Evolutionary conservation across 2,888 invertebrate genomes (phyloP).

Genomic region (Cataglyphis cursor): DNA sequence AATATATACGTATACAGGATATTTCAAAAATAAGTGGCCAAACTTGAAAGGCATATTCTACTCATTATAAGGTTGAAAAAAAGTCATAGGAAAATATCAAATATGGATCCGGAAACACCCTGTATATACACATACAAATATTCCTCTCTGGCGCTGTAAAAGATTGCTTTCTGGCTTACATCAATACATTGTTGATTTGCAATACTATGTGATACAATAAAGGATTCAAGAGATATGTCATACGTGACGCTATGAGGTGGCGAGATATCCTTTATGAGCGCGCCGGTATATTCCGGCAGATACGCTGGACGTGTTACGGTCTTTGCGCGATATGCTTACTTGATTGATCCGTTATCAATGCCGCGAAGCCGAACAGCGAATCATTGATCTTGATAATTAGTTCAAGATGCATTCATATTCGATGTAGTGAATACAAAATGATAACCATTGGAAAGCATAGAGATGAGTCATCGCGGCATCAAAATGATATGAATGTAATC

Average conservation of each 20-base stretch:
- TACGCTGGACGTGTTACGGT: slow-evolving; percentile 2
- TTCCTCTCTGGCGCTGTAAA: background rate
- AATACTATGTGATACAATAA: background rate
- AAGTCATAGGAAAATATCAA: too few species aligned
- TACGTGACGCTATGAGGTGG: slow-evolving; percentile 34
- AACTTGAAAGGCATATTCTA: too few species aligned
- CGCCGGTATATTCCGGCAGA: background rate
- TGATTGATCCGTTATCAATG: slow-evolving; percentile 42
- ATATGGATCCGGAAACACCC: too few species aligned
- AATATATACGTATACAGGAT: too few species aligned
- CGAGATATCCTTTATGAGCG: slow-evolving; percentile 36
- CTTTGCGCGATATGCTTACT: slow-evolving; percentile 17
- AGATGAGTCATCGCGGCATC: background rate
- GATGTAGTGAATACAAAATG: background rate
- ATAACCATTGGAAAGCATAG: background rate
- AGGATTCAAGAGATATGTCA: slow-evolving; percentile 22
- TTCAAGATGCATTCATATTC: slow-evolving; percentile 40
- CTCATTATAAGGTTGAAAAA: too few species aligned
- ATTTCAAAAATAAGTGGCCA: too few species aligned
- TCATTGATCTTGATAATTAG: slow-evolving; percentile 44
- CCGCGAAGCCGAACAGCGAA: slow-evolving; percentile 28
- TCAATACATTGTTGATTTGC: slow-evolving; percentile 1
- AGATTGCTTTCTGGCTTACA: background rate
- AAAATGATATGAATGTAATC: background rate
- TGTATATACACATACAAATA: too few species aligned